phyloP scores from a whole-genome alignment of 2,888 invertebrate genomes.

The Phyllotreta cruciferae region DNA sequence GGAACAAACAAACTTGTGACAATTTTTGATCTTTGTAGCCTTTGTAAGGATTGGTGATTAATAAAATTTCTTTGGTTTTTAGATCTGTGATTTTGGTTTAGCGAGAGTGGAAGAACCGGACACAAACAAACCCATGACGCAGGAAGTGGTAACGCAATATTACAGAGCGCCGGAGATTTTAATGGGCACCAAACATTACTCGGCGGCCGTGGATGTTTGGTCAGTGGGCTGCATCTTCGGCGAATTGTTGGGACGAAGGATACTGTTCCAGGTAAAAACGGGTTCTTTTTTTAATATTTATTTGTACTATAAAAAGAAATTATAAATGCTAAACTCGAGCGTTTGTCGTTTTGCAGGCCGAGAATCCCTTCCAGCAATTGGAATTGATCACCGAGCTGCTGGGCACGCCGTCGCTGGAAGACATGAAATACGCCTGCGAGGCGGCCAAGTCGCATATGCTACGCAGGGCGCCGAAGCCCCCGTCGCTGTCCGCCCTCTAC shows the following conservation, averaged over 20 bases:
- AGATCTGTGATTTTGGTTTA: conserved; percentile 99
- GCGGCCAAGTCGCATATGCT: conserved; percentile 93
- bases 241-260: conserved; percentile 92
- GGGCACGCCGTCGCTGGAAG: conserved; percentile 93
- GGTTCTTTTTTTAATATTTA: no score
- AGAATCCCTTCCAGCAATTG: conserved; percentile 96
- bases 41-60: no score
- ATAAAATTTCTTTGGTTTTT: conserved; percentile 33
- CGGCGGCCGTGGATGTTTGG: conserved; percentile 98
- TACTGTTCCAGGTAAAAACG: conserved; percentile 89
- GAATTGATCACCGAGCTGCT: conserved; percentile 97
- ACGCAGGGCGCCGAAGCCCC: conserved; percentile 85
- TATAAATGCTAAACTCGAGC: neutral
- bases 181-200: conserved; percentile 98
- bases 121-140: conserved; percentile 94
- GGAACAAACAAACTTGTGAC: no score
- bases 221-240: conserved; percentile 99
- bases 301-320: no score
- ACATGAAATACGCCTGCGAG: conserved; percentile 97
- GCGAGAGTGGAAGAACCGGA: conserved; percentile 97
- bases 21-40: no score
- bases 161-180: conserved; percentile 98
- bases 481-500: conserved; percentile 88
- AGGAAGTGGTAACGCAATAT: conserved; percentile 99
- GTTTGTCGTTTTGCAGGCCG: conserved; percentile 66